Evolutionary conservation across 1,140 invertebrate species (phyloP).

Genomic region (Anastrepha obliqua): DNA sequence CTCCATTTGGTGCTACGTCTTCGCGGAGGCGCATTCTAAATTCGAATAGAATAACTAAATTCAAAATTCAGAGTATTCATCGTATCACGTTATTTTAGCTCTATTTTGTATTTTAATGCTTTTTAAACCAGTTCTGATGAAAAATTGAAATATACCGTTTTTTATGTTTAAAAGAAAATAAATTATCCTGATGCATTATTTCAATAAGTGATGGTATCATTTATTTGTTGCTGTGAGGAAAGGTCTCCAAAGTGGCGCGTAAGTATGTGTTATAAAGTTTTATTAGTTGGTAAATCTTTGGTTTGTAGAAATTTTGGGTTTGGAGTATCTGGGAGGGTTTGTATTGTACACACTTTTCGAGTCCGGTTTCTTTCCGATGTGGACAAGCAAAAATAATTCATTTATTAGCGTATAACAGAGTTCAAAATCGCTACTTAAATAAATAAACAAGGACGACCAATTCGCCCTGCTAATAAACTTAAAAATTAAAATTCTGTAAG

Average conservation of each 20-base stretch:
- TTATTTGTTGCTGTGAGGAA: not conserved
- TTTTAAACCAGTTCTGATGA: conserved; percentile 48
- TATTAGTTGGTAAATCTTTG: not conserved
- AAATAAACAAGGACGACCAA: too few relatives aligned
- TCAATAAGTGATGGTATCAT: not conserved
- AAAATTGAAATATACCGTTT: conserved; percentile 53
- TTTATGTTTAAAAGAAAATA: conserved; percentile 40
- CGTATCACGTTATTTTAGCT: conserved; percentile 42
- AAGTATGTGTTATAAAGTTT: too few relatives aligned
- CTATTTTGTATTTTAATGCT: conserved; percentile 50
- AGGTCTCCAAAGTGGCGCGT: too few relatives aligned
- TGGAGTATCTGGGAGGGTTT: not conserved
- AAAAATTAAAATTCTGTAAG: too few relatives aligned
- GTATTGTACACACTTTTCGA: not conserved
- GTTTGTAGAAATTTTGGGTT: not conserved
- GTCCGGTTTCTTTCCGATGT: too few relatives aligned
- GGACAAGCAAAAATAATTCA: too few relatives aligned
- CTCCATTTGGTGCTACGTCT: conserved; percentile 91
- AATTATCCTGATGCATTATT: conserved; percentile 22
- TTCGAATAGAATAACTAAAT: conserved; percentile 65
- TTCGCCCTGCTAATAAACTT: too few relatives aligned
- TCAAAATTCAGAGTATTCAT: conserved; percentile 45
- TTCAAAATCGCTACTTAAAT: too few relatives aligned
- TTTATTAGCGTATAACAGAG: too few relatives aligned
- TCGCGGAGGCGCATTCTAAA: conserved; percentile 79